A percentile compares a stretch with the other conserved stretches of the same genome.
These are phyloP conservation scores for Galemys pyrenaicus DNA, from an alignment of 2,113 vertebrate species.

Conservation along the genomic window DNA sequence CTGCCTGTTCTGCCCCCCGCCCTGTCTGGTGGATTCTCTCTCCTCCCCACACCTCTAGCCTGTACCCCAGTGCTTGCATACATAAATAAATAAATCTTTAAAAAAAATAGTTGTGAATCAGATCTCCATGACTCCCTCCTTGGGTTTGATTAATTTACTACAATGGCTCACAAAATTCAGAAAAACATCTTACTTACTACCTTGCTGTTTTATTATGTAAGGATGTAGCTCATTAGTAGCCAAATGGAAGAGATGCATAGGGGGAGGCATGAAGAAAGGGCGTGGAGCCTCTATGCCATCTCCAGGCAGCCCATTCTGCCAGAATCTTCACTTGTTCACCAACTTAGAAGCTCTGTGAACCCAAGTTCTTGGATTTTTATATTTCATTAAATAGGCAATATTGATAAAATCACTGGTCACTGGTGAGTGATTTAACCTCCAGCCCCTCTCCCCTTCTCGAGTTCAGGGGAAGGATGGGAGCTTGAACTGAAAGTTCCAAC, in stretches of 20 bases:
- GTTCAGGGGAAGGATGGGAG: no score
- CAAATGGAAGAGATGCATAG: background rate
- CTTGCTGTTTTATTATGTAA: background rate
- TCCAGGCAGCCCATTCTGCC: background rate
- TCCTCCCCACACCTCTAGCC: no score
- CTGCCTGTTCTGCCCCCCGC: no score
- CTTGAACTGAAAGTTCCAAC: background rate
- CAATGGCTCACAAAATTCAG: background rate
- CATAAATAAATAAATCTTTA: no score
- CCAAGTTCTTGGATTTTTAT: background rate
- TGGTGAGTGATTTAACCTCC: background rate
- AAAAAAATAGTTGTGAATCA: background rate
- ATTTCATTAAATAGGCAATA: background rate
- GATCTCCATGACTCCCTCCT: background rate
- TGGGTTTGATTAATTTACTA: background rate
- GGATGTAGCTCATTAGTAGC: background rate
- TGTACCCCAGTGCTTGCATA: no score
- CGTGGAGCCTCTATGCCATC: background rate
- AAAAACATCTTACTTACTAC: background rate
- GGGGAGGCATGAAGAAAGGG: background rate
- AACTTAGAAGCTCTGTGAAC: background rate
- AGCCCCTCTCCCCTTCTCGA: background rate
- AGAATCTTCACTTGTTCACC: background rate
- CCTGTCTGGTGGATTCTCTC: no score
- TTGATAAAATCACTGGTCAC: background rate